Evolutionary conservation across 2,888 invertebrate species (phyloP), one percentile per base, ranked within the genome.

Genomic region (Temnothorax unifasciatus): DNA sequence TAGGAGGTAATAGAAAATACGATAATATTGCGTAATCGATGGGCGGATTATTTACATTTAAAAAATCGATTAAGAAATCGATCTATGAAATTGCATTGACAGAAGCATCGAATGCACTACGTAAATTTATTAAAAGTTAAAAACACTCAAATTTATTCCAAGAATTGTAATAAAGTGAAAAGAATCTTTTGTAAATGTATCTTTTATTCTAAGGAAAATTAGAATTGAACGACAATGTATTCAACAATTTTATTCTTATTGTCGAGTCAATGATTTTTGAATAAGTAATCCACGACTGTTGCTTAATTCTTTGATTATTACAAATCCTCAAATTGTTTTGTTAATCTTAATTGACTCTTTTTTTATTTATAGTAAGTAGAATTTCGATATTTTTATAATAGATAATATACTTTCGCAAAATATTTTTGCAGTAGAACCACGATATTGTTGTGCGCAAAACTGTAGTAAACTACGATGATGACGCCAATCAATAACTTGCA

Each of bases 401-500:
- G 4, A 34, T 34, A 34, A 29, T 29, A 29, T 29, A 29, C 29
- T 3, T 29, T 29, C 29, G 34, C 5, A 34, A 0, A 34, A 34
- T 34, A 34, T 34, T 34, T 34, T 34, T 34, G 6, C 34, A 34
- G 18, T 47, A 47, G 11, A 18, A 47, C n/a, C 44, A 34, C 4
- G 29, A 52, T 21, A 59, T 3, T 57, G 21, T 21, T 38, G 15
- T 25, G 61, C 18, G 5, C 6, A n/a, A 38, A 52, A 6, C 11
- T 50, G 11, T n/a, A 61, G 15, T 9, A 21, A 68, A 38, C 25
- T 25, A 11, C 21, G 21, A 50, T 75, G 18, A 47, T 18, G 9
- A 50, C 4, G 25, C 13, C 34, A 76, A 68, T 68, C 38, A 68
- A 75, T 66, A 76, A 34, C 6, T 64, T 25, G 47, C 25, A 61